A percentile compares a stretch with the other conserved stretches of the same genome.
phyloP scores from a whole-genome alignment of 2,888 invertebrate species.

The Bimastos eiseni region DNA sequence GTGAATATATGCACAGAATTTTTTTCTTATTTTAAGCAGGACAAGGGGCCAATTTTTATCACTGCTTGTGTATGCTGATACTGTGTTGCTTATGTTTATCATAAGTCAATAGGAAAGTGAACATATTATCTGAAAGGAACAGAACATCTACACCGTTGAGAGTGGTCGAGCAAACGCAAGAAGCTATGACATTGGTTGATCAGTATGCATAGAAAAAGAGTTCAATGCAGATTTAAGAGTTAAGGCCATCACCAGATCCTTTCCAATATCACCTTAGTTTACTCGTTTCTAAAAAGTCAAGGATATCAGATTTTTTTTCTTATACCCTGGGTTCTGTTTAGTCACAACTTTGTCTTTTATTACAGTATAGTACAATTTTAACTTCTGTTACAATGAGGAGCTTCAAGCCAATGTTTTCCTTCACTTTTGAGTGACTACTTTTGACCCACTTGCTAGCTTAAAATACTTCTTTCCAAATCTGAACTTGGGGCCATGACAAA shows the following conservation, averaged over 20 bases:
- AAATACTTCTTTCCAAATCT: too few relatives aligned
- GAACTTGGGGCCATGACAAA: too few relatives aligned
- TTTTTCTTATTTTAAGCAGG: not conserved
- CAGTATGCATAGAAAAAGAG: not conserved
- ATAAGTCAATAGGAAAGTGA: not conserved
- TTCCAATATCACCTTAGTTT: not conserved
- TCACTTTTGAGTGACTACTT: too few relatives aligned
- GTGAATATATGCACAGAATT: not conserved
- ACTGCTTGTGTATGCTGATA: not conserved
- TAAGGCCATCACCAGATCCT: not conserved
- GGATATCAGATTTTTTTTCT: not conserved
- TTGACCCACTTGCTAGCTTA: too few relatives aligned
- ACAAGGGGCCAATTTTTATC: not conserved
- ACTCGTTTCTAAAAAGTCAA: not conserved
- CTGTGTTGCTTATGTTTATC: not conserved
- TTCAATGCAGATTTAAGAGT: not conserved
- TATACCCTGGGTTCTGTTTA: not conserved
- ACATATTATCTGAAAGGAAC: not conserved
- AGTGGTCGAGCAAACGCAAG: too few relatives aligned
- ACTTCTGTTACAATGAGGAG: too few relatives aligned
- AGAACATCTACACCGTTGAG: too few relatives aligned
- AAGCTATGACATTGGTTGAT: not conserved
- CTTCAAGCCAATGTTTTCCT: too few relatives aligned
- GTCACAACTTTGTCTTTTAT: too few relatives aligned
- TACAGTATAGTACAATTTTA: too few relatives aligned